These are phyloP conservation scores for Melanostoma mellinum DNA, from an alignment of 2,888 invertebrate genomes.

Conservation along the genomic window DNA sequence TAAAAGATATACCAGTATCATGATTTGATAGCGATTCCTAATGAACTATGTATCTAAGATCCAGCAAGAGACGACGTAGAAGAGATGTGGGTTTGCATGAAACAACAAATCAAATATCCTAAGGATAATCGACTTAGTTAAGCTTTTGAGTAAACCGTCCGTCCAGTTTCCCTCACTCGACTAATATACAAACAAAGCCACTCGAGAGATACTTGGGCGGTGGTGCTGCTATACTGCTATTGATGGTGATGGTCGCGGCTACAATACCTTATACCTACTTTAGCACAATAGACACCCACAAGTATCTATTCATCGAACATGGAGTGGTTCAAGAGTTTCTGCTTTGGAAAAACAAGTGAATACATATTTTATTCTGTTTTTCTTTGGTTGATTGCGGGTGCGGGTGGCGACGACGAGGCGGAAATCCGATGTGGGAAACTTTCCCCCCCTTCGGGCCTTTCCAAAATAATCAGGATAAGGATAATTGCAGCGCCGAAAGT, in stretches of 20 bases:
- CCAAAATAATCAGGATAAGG: constrained; percentile 71
- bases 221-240: neutral
- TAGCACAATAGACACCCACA: constrained; percentile 71
- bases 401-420: constrained; percentile 28
- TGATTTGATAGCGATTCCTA: constrained; percentile 72
- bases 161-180: constrained; percentile 22
- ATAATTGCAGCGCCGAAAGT: constrained; percentile 70
- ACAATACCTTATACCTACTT: constrained; percentile 54
- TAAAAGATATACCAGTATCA: constrained; percentile 61
- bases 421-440: constrained; percentile 57
- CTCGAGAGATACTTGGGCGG: constrained; percentile 45
- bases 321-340: constrained; percentile 40
- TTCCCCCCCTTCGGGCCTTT: constrained; percentile 58
- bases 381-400: constrained; percentile 59
- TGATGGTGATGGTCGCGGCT: constrained; percentile 40
- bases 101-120: constrained; percentile 73
- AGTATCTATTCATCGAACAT: constrained; percentile 60
- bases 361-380: constrained; percentile 66
- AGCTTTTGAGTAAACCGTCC: constrained; percentile 69
- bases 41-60: constrained; percentile 66
- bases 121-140: constrained; percentile 73
- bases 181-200: constrained; percentile 25
- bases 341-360: constrained; percentile 62
- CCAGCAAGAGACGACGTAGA: constrained; percentile 1
- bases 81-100: constrained; percentile 5